These are phyloP conservation scores for Macrocentrus cingulum DNA, from an alignment of 1,140 invertebrate species.

Conservation along the genomic window DNA sequence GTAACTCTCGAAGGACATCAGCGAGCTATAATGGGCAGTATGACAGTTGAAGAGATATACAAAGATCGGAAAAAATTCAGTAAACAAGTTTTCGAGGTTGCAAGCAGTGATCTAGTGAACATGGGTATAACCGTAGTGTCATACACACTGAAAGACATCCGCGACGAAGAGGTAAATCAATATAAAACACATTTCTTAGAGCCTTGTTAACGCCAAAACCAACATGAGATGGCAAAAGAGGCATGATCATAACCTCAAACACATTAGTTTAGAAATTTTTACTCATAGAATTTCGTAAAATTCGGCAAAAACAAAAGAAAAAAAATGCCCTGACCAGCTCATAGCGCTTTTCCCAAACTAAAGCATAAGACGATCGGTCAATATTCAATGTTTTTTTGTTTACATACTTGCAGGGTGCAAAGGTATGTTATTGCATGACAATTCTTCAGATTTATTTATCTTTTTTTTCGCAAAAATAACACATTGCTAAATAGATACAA, in stretches of 20 bases:
- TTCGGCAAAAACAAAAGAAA: too few species aligned
- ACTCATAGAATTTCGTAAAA: not conserved
- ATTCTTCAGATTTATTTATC: too few species aligned
- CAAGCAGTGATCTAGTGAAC: conserved; percentile 93
- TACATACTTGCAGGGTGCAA: conserved; percentile 65
- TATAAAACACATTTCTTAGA: too few species aligned
- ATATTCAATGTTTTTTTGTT: conserved; percentile 58
- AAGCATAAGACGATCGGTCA: conserved; percentile 6
- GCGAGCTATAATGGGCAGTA: conserved; percentile 97
- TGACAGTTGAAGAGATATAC: conserved; percentile 99
- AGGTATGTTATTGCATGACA: conserved; percentile 60
- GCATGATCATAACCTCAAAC: not conserved
- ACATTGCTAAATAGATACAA: too few species aligned
- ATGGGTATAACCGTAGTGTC: conserved; percentile 99
- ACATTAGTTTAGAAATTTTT: not conserved
- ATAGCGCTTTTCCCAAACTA: not conserved
- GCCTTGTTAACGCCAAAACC: too few species aligned
- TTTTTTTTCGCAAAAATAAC: too few species aligned
- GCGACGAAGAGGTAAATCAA: conserved; percentile 88
- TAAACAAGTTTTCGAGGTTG: conserved; percentile 94
- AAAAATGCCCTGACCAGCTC: too few species aligned
- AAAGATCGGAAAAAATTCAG: conserved; percentile 99
- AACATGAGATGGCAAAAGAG: not conserved
- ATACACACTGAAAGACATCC: conserved; percentile 95
- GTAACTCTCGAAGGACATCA: conserved; percentile 97